Conservation (phyloP, 2,888 invertebrate species). For the Ophonus ardosiacus region DNA sequence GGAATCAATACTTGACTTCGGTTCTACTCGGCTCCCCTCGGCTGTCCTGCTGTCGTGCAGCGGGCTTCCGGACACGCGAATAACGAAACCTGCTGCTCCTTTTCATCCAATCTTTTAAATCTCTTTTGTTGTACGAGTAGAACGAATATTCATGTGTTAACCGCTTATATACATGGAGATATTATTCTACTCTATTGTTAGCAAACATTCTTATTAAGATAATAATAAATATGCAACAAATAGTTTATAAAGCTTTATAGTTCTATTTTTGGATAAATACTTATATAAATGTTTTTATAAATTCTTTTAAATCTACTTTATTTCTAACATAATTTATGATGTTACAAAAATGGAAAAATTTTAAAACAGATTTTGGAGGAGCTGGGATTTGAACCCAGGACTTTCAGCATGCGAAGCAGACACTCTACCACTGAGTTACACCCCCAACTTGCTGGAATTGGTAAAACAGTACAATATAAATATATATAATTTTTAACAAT, state of each 20-base stretch:
- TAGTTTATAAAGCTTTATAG: neutral
- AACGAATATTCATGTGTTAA: neutral
- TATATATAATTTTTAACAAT: neutral
- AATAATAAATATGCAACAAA: neutral
- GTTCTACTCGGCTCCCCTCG: constrained; percentile 56
- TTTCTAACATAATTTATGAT: neutral
- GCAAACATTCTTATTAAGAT: constrained; percentile 65
- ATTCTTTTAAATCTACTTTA: neutral
- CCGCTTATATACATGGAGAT: constrained; percentile 26
- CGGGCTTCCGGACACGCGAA: constrained; percentile 69
- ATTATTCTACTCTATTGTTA: constrained; percentile 44
- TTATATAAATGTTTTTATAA: neutral
- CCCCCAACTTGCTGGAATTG: constrained; percentile 68
- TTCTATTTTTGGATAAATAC: neutral
- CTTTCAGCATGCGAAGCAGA: constrained; percentile 77
- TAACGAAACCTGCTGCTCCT: constrained; percentile 55
- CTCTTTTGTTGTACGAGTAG: constrained; percentile 9
- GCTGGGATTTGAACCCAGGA: constrained; percentile 75
- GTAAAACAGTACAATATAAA: neutral
- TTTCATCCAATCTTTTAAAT: constrained; percentile 53
- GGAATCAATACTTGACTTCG: constrained; percentile 64
- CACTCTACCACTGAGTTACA: constrained; percentile 77
- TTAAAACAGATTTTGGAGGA: constrained; percentile 70
- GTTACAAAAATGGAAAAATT: neutral
- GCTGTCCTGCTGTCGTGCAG: constrained; percentile 66